Evolutionary conservation across 2,113 vertebrate genomes (phyloP).

Genomic region (Xenotilapia flavipinnis): DNA sequence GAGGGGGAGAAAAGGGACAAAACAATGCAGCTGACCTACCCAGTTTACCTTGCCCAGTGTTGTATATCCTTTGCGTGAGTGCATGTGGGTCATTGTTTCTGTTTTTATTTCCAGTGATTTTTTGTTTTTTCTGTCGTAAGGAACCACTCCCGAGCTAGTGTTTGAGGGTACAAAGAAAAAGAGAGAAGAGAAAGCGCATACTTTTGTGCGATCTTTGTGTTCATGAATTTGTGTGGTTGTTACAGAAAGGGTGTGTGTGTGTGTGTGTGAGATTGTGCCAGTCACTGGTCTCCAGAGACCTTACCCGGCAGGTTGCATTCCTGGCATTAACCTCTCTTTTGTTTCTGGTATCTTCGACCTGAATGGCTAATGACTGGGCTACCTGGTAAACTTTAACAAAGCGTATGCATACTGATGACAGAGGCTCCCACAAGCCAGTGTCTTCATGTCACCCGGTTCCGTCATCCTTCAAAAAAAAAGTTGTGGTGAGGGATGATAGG

Average conservation of each 20-base stretch:
- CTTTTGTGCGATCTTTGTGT: constrained; percentile 10
- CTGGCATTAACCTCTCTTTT: constrained; percentile 49
- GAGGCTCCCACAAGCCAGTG: not conserved
- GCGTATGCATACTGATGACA: not conserved
- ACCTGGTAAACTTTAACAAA: constrained; percentile 46
- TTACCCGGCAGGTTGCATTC: constrained; percentile 59
- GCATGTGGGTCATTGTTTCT: not conserved
- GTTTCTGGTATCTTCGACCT: constrained; percentile 40
- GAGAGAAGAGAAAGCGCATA: not conserved
- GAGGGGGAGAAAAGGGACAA: not conserved
- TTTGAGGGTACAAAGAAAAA: not conserved
- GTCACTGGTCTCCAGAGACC: not conserved
- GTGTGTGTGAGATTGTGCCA: not conserved
- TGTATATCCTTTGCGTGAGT: not conserved
- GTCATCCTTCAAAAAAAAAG: constrained; percentile 2
- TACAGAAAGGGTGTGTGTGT: not conserved
- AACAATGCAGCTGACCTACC: not conserved
- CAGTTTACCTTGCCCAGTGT: not conserved
- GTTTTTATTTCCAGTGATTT: not conserved
- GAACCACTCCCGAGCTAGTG: not conserved
- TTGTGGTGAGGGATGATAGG: not conserved
- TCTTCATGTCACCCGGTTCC: constrained; percentile 5
- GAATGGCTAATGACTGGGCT: constrained; percentile 18
- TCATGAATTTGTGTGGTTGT: not conserved
- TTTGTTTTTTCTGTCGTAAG: not conserved